Base-by-base conservation (phyloP, 1,140 invertebrate species). In the Aphaenogaster rudis region DNA sequence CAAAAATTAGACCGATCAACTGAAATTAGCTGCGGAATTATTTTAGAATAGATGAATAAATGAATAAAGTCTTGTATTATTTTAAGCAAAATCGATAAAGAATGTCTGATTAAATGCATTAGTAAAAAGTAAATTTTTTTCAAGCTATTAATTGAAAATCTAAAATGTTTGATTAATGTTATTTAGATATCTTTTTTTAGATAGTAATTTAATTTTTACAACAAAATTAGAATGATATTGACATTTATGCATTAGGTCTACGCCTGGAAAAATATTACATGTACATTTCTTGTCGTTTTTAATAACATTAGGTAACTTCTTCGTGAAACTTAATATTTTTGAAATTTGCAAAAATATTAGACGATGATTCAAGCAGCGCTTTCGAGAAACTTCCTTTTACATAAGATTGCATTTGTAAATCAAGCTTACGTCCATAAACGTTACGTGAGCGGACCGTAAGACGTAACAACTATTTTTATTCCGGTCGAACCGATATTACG, bases 1-100 rank as follows among this genome's bases (percentile, higher is more conserved):
- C 76, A 69, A 28, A 42, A 74, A 88, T 88, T 71, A 67, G 17
- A 21, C 2, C 57, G 84, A 86, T 86, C 78, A 61, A 71, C 85
- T 77, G 28, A 48, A 72, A 89, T 89, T 74, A 67, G 13, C 8
- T 36, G 52, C 17, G 33, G 21, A 28, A 61, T 74, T 45, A 48
- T 59, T 36, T 71, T 8, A 33, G 3, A 48, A 8, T 5, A 21
- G 48, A 71, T 61, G 36, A 39, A 9, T 5, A 21, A 59, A 71
- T 61, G 36, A 39, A 9, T n/a, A 74, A 13, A 5, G 9, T 8
- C 15, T 21, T 33, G 8, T 17, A 13, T 45, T 45, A n/a, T 45
- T 45, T 15, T 17, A 13, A 45, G 33, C 36, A 36, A 66, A 66
- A 52, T 79, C 7, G 21, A n/a, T 8, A 54, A 45, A 4, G 0